A percentile compares a stretch with the other conserved stretches of the same genome.
Evolutionary conservation across 2,797 vertebrate genomes (phyloP).

Genomic region (Coranthus polyacanthus): DNA sequence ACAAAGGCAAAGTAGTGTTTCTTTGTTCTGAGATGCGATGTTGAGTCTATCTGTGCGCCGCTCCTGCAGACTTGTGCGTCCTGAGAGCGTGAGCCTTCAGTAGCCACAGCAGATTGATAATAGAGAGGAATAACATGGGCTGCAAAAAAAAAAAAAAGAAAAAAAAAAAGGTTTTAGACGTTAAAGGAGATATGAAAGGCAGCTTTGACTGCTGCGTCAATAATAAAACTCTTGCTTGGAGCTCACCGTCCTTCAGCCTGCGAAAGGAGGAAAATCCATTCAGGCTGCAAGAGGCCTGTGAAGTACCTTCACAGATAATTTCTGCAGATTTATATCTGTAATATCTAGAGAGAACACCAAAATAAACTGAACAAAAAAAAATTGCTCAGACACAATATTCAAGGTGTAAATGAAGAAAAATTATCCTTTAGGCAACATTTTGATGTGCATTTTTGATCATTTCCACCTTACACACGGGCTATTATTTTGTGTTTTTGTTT

Average conservation of each 20-base stretch:
- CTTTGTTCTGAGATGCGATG: slow-evolving; percentile 51
- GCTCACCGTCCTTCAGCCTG: neutral
- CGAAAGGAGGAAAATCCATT: neutral
- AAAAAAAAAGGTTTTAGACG: neutral
- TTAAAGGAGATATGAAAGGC: slow-evolving; percentile 18
- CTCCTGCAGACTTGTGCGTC: slow-evolving; percentile 34
- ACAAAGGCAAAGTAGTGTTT: slow-evolving; percentile 36
- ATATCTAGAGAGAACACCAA: neutral
- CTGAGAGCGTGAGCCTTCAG: slow-evolving; percentile 37
- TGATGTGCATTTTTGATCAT: slow-evolving; percentile 25
- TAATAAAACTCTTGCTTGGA: neutral
- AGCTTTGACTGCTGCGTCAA: neutral
- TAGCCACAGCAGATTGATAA: slow-evolving; percentile 35
- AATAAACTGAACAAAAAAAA: neutral
- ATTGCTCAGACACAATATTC: neutral
- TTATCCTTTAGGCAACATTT: neutral
- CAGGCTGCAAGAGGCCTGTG: neutral
- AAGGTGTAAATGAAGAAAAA: neutral
- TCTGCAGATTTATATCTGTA: neutral
- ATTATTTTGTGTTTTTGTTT: slow-evolving; percentile 15
- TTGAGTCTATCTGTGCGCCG: slow-evolving; percentile 40
- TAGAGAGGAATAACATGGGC: slow-evolving; percentile 5
- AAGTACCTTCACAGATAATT: neutral
- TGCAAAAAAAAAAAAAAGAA: neutral
- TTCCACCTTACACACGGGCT: slow-evolving; percentile 3